Conservation (phyloP, 2,888 invertebrate species). For the Agriopis aurantiaria region DNA sequence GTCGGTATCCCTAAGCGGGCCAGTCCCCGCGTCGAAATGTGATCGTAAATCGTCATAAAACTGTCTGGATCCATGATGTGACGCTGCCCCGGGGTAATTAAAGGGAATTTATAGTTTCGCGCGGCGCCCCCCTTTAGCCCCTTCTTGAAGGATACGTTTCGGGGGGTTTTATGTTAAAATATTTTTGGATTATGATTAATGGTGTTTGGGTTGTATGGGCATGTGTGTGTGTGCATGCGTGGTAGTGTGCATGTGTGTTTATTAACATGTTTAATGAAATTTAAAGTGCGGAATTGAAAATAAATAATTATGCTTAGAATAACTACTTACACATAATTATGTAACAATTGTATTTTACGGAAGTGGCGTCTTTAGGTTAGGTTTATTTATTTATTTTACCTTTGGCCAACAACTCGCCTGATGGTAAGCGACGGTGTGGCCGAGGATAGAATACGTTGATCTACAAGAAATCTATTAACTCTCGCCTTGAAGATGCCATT, state of each 20-base stretch:
- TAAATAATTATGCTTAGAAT: no score
- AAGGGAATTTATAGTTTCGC: slow-evolving; percentile 87
- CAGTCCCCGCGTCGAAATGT: slow-evolving; percentile 86
- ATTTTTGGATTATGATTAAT: slow-evolving; percentile 49
- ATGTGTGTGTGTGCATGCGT: slow-evolving; percentile 27
- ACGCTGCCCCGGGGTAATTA: slow-evolving; percentile 88
- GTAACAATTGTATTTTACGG: no score
- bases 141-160: slow-evolving; percentile 49
- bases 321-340: no score
- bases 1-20: slow-evolving; percentile 73
- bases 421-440: no score
- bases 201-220: slow-evolving; percentile 42
- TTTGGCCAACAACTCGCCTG: no score
- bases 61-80: slow-evolving; percentile 91
- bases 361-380: no score
- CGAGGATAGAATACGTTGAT: no score
- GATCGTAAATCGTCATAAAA: slow-evolving; percentile 89
- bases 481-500: no score
- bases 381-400: no score
- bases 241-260: no score
- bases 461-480: no score
- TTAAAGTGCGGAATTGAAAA: no score
- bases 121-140: slow-evolving; percentile 51
- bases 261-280: neutral
- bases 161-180: slow-evolving; percentile 48